phyloP scores from a whole-genome alignment of 2,797 vertebrate genomes.

The Balearica regulorum region DNA sequence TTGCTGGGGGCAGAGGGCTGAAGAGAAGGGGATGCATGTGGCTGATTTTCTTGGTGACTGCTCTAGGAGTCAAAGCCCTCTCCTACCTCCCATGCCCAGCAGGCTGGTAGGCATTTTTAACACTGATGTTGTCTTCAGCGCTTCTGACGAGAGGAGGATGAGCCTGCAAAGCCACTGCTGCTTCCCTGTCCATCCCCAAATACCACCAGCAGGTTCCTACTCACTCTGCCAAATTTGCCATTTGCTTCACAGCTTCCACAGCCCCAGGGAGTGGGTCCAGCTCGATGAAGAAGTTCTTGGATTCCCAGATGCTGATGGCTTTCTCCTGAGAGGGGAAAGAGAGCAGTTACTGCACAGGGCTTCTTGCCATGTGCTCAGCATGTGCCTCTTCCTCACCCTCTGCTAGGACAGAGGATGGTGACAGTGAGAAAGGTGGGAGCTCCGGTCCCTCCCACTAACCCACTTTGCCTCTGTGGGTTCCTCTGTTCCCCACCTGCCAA shows the following conservation, averaged over 20 bases:
- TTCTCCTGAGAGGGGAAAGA: slow-evolving; percentile 80
- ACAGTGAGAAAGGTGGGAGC: neutral
- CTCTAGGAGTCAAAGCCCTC: neutral
- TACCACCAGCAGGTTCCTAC: neutral
- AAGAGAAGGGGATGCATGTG: neutral
- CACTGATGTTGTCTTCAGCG: neutral
- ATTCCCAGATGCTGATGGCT: slow-evolving; percentile 95
- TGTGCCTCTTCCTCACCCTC: neutral
- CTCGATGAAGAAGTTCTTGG: slow-evolving; percentile 91
- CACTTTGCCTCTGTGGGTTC: neutral
- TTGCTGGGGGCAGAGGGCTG: neutral
- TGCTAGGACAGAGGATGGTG: neutral
- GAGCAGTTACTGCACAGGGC: neutral
- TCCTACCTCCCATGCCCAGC: neutral
- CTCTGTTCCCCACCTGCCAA: neutral
- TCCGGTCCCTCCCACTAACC: neutral
- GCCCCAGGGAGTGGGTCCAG: slow-evolving; percentile 91
- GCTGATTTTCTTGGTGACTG: neutral
- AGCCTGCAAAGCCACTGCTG: neutral
- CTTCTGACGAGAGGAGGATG: neutral
- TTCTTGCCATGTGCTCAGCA: neutral
- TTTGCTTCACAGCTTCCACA: slow-evolving; percentile 90
- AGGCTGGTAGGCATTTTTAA: neutral
- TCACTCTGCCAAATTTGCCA: slow-evolving; percentile 89
- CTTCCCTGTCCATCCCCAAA: neutral